phyloP scores from a whole-genome alignment of 2,113 vertebrate species.

The Elaphurus davidianus region DNA sequence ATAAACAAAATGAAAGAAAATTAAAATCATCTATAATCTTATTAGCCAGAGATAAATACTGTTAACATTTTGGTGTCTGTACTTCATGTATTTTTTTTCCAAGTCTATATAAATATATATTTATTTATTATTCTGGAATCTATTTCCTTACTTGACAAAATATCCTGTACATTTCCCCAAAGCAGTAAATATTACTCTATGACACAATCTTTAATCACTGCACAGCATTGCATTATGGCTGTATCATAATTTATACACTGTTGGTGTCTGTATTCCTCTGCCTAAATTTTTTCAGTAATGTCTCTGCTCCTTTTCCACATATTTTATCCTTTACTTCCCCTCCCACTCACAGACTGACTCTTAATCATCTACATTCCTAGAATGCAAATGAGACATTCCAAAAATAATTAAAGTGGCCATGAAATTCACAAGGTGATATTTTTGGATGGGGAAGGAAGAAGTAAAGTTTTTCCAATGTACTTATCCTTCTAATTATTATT shows the following conservation, averaged over 20 bases:
- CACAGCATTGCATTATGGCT: not conserved
- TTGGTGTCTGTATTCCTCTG: not conserved
- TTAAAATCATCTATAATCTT: not conserved
- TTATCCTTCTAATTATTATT: conserved; percentile 6
- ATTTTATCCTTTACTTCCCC: conserved; percentile 42
- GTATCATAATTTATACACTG: not conserved
- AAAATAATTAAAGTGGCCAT: conserved; percentile 54
- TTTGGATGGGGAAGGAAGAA: not conserved
- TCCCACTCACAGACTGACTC: conserved; percentile 39
- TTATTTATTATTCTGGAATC: not conserved
- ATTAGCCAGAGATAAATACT: not conserved
- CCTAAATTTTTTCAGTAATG: not conserved
- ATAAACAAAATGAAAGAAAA: not conserved
- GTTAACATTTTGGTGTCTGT: not conserved
- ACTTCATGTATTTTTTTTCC: not conserved
- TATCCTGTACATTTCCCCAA: not conserved
- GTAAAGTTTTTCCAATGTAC: not conserved
- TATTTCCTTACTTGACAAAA: conserved; percentile 20
- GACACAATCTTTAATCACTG: not conserved
- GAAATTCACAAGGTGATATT: conserved; percentile 53
- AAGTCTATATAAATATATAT: not conserved
- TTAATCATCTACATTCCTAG: conserved; percentile 36
- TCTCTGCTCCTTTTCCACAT: conserved; percentile 30
- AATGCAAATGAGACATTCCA: conserved; percentile 56
- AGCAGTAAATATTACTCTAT: not conserved